These are phyloP conservation scores for Listronotus bonariensis DNA, from an alignment of 1,140 invertebrate genomes.

Conservation along the genomic window DNA sequence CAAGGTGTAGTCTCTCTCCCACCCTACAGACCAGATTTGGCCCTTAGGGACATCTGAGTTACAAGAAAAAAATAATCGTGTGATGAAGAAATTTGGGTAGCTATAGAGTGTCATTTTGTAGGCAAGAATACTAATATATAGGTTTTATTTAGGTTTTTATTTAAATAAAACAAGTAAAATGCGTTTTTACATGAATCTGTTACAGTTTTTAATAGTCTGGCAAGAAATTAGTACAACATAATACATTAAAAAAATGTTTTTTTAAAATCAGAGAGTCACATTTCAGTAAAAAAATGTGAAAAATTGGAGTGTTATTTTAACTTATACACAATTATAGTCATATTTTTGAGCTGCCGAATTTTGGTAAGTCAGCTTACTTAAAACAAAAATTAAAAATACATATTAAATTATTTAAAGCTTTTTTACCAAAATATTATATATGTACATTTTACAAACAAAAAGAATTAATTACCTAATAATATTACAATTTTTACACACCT, in stretches of 20 bases:
- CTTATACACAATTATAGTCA: not conserved
- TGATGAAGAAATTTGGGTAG: no score
- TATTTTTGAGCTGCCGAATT: constrained; percentile 23
- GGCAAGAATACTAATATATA: no score
- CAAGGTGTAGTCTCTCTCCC: no score
- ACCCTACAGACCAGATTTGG: no score
- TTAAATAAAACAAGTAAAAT: no score
- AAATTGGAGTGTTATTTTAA: not conserved
- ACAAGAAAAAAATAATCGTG: no score
- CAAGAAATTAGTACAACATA: constrained; percentile 11
- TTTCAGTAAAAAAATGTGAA: constrained; percentile 1
- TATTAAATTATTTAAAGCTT: constrained; percentile 37
- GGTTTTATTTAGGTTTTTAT: no score
- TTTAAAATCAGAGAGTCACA: not conserved
- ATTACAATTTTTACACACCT: constrained; percentile 6
- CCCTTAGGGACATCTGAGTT: no score
- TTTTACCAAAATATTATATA: constrained; percentile 32
- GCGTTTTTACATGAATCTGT: not conserved
- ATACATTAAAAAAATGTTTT: not conserved
- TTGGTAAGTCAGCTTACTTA: not conserved
- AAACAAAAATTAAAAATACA: constrained; percentile 6
- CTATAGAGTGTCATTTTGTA: no score
- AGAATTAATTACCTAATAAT: not conserved
- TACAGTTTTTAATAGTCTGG: not conserved
- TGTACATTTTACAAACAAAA: constrained; percentile 27